Evolutionary conservation across 2,888 invertebrate species (phyloP).

Genomic region (Tenthredo amoena): DNA sequence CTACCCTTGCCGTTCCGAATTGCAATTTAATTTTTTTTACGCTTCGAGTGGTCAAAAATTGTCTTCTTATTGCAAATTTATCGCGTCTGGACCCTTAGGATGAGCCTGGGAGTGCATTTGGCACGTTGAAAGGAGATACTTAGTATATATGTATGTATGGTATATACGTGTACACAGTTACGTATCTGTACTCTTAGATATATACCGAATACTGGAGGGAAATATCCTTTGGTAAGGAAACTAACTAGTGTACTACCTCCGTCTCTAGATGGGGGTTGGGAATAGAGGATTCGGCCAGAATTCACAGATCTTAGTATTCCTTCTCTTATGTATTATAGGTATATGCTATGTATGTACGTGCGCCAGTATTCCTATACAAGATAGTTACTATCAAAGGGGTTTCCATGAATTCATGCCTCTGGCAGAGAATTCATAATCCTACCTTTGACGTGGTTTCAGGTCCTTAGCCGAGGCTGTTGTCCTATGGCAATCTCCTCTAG

Average conservation of each 20-base stretch:
- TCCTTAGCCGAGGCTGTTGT: conserved; percentile 47
- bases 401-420: conserved; percentile 59
- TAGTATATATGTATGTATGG: neutral
- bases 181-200: neutral
- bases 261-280: neutral
- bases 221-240: conserved; percentile 30
- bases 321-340: neutral
- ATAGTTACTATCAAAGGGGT: conserved; percentile 57
- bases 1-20: neutral
- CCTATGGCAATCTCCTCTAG: conserved; percentile 20
- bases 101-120: neutral
- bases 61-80: neutral
- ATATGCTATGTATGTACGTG: neutral
- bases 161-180: neutral
- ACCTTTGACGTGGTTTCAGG: conserved; percentile 63
- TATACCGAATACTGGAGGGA: neutral
- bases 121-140: neutral
- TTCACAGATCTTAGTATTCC: conserved; percentile 41
- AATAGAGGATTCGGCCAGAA: conserved; percentile 33
- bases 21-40: neutral
- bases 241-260: conserved; percentile 17
- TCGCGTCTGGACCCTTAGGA: neutral
- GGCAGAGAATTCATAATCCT: conserved; percentile 64
- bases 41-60: neutral
- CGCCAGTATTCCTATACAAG: neutral